Evolutionary conservation across 2,797 vertebrate species (phyloP), one percentile per base, ranked within the genome.

Genomic region (Monodelphis domestica): DNA sequence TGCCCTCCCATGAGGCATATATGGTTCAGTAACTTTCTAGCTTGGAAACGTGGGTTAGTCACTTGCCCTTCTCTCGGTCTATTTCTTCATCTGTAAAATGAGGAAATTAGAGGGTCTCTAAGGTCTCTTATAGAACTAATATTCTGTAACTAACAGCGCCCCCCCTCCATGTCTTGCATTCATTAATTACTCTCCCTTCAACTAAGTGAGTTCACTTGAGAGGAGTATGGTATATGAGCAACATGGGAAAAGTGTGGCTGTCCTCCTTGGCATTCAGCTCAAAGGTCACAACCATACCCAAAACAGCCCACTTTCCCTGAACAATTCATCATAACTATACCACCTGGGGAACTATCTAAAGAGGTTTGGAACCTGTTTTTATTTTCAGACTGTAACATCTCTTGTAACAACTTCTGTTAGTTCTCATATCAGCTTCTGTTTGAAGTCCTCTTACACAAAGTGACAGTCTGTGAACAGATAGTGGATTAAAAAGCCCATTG

Each of bases 301-400:
- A 21, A 78, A 45, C 9, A 3, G 38, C 70, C n/a, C 54, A 54
- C 52, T 89, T 24, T 33, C n/a, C n/a, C 7, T 17, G 87, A 28
- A 30, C 10, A 63, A 70, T 52, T 4, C 11, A 52, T 88, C 90
- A 70, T 91, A 15, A 70, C 87, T 17, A 17, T 50, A 21, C n/a
- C 26, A 84, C 70, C 21, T 89, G 29, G 88, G 29, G 55, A 90
- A 55, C 91, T 88, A 17, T 91, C 50, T 63, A 90, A 92, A 88
- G 50, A 91, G 1, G 24, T 92, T 89, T 78, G 5, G 89, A 90
- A 84, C 28, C 2, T 89, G n/a, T 89, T 90, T 38, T 38, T 63
- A 11, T 52, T 53, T 50, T 54, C 51, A 63, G 1, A 63, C 53
- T 53, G 87, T 28, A 38, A 53, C 9, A 12, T 45, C 38, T 90